Evolutionary conservation across 1,140 invertebrate genomes (phyloP).

Genomic region (silkworm (Bombyx mori)): ASM3026992v2 NC_085115.1:100001-100500

Average conservation of each 20-base stretch:
- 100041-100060: conserved; percentile 1
- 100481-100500: no score
- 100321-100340: background rate
- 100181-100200: conserved; percentile 4
- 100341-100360: background rate
- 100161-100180: conserved; percentile 3
- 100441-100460: no score
- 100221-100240: background rate
- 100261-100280: background rate
- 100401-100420: no score
- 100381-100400: background rate
- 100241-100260: background rate
- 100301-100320: background rate
- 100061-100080: background rate
- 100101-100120: conserved; percentile 3
- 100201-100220: conserved; percentile 7
- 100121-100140: conserved; percentile 4
- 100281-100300: background rate
- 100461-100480: no score
- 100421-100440: no score
- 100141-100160: conserved; percentile 9
- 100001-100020: no score
- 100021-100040: background rate
- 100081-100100: conserved; percentile 1
- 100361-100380: background rate